Evolutionary conservation across 2,797 vertebrate species (phyloP).

Genomic region (Gambelia wislizenii): DNA sequence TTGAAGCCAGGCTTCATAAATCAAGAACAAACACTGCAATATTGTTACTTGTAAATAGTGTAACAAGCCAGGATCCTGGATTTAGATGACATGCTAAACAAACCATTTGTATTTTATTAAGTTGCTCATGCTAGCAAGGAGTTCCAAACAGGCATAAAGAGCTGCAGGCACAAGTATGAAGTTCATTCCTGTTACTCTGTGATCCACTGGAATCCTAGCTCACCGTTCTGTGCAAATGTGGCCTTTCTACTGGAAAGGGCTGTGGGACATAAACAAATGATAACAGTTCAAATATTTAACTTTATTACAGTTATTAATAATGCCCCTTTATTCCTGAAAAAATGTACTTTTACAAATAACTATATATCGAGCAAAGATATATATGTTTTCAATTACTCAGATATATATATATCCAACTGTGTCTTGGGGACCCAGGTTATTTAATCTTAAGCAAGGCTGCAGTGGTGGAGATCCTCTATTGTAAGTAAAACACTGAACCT

Average conservation of each 20-base stretch:
- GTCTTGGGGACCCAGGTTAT: constrained; percentile 70
- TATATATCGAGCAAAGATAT: constrained; percentile 64
- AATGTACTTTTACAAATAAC: constrained; percentile 46
- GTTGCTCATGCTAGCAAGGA: neutral
- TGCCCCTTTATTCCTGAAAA: constrained; percentile 51
- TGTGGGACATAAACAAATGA: constrained; percentile 16
- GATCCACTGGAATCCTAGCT: neutral
- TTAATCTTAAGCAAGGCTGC: constrained; percentile 75
- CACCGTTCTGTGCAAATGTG: neutral
- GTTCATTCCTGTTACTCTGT: neutral
- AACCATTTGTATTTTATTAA: neutral
- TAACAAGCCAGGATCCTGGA: neutral
- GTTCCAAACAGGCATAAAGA: neutral
- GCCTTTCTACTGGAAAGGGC: constrained; percentile 17
- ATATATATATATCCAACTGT: constrained; percentile 66
- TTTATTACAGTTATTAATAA: constrained; percentile 51
- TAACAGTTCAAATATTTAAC: constrained; percentile 33
- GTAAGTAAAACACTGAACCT: constrained; percentile 70
- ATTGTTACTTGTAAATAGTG: neutral
- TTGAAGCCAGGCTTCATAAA: neutral
- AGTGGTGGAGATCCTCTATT: constrained; percentile 74
- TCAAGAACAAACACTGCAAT: neutral
- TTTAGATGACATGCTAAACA: neutral
- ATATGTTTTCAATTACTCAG: constrained; percentile 73
- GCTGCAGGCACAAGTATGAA: neutral